phyloP scores from a whole-genome alignment of 2,888 invertebrate genomes.

The Caradrina clavipalpis region DNA sequence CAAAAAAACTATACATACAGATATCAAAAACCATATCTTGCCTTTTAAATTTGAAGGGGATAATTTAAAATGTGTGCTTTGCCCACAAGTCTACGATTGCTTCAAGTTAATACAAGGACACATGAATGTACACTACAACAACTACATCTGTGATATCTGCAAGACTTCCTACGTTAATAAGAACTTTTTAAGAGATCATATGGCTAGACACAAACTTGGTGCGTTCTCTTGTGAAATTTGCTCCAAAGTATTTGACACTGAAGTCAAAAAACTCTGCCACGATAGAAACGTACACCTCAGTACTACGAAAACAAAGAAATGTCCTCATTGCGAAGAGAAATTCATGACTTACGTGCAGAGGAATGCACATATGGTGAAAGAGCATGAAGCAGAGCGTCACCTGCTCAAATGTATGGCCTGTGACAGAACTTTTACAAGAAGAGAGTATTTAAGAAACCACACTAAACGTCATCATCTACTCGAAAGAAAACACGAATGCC shows the following conservation, averaged over 20 bases:
- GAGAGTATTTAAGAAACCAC: conserved; percentile 35
- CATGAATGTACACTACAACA: conserved; percentile 59
- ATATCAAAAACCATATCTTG: conserved; percentile 59
- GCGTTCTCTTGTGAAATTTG: conserved; percentile 52
- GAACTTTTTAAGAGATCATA: conserved; percentile 41
- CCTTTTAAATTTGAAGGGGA: conserved; percentile 59
- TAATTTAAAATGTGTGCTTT: conserved; percentile 41
- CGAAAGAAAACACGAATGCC: conserved; percentile 48
- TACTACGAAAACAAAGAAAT: conserved; percentile 46
- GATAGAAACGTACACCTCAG: conserved; percentile 53
- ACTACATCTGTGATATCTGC: conserved; percentile 52
- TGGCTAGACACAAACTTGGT: conserved; percentile 49
- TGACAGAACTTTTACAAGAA: conserved; percentile 53
- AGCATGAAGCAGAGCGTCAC: conserved; percentile 42
- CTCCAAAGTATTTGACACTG: conserved; percentile 54
- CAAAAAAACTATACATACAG: conserved; percentile 37
- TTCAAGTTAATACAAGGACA: conserved; percentile 61
- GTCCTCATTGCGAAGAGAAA: conserved; percentile 50
- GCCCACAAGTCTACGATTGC: conserved; percentile 33
- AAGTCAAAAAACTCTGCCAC: conserved; percentile 42
- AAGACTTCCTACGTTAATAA: conserved; percentile 81
- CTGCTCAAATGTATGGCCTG: conserved; percentile 55
- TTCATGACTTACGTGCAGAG: conserved; percentile 46
- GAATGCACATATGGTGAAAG: conserved; percentile 50
- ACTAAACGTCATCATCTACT: conserved; percentile 55